These are phyloP conservation scores for Chrysina gloriosa DNA, from an alignment of 2,888 invertebrate genomes.

Conservation along the genomic window DNA sequence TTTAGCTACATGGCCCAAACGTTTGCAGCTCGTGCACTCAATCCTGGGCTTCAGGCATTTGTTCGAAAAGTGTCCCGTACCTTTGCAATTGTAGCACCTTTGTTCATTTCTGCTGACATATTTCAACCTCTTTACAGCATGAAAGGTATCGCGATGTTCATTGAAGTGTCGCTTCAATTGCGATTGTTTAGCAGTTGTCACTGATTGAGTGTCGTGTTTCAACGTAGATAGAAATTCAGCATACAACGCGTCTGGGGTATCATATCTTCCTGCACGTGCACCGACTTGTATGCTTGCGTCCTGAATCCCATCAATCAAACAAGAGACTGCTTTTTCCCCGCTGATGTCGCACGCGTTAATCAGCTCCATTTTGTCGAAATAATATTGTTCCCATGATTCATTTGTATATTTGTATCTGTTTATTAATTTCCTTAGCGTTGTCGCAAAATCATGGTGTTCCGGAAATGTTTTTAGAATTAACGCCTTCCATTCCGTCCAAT, in stretches of 20 bases:
- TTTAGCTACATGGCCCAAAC: background rate
- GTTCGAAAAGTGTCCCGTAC: background rate
- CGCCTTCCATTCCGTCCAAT: constrained; percentile 35
- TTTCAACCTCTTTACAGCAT: no score
- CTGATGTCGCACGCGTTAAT: constrained; percentile 37
- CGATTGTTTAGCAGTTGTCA: background rate
- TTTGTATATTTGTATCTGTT: constrained; percentile 38
- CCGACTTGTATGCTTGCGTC: constrained; percentile 39
- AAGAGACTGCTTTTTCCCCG: constrained; percentile 44
- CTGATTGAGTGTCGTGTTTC: background rate
- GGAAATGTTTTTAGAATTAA: constrained; percentile 33
- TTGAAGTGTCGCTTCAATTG: background rate
- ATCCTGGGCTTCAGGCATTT: constrained; percentile 7
- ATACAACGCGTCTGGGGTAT: constrained; percentile 33
- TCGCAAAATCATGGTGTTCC: constrained; percentile 30
- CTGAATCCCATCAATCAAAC: constrained; percentile 43
- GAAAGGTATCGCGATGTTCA: no score
- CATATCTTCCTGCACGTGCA: constrained; percentile 40
- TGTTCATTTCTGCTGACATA: no score
- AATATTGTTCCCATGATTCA: constrained; percentile 46
- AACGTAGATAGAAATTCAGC: constrained; percentile 34
- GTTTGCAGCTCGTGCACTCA: background rate
- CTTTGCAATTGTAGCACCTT: constrained; percentile 14
- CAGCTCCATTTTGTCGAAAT: constrained; percentile 49
- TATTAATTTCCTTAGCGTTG: constrained; percentile 19